Conservation (phyloP, 1,140 invertebrate genomes). For the Diorhabda elongata region DNA sequence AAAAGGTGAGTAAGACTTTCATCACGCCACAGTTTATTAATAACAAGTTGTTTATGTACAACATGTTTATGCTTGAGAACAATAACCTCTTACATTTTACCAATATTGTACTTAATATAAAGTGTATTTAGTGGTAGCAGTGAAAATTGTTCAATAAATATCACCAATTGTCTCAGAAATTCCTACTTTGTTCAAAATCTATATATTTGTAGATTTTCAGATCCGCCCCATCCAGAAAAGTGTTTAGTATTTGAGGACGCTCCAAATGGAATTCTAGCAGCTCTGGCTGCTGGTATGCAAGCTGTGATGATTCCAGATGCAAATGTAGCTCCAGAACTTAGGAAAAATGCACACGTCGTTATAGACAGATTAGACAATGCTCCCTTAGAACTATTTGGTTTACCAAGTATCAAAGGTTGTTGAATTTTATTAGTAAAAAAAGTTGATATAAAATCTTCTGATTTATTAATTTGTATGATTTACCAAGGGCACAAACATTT, state of each 20-base stretch:
- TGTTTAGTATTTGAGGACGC: conserved; percentile 86
- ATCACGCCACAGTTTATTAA: background rate
- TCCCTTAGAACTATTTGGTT: conserved; percentile 69
- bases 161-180: too few relatives aligned
- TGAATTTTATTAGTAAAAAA: too few relatives aligned
- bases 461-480: too few relatives aligned
- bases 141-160: too few relatives aligned
- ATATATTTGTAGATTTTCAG: conserved; percentile 51
- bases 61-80: too few relatives aligned
- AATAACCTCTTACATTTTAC: too few relatives aligned
- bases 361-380: conserved; percentile 70
- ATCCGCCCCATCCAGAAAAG: conserved; percentile 55
- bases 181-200: background rate
- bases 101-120: too few relatives aligned
- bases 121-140: too few relatives aligned
- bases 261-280: conserved; percentile 74
- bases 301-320: conserved; percentile 77
- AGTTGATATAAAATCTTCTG: too few relatives aligned
- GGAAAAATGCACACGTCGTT: conserved; percentile 62
- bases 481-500: too few relatives aligned
- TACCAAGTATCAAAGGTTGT: conserved; percentile 51
- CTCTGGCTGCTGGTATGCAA: conserved; percentile 73
- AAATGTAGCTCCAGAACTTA: conserved; percentile 54
- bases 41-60: too few relatives aligned
- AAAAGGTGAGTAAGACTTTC: conserved; percentile 64